These are phyloP conservation scores for Nemotelus pantherinus DNA, from an alignment of 2,888 invertebrate species.

Conservation along the genomic window DNA sequence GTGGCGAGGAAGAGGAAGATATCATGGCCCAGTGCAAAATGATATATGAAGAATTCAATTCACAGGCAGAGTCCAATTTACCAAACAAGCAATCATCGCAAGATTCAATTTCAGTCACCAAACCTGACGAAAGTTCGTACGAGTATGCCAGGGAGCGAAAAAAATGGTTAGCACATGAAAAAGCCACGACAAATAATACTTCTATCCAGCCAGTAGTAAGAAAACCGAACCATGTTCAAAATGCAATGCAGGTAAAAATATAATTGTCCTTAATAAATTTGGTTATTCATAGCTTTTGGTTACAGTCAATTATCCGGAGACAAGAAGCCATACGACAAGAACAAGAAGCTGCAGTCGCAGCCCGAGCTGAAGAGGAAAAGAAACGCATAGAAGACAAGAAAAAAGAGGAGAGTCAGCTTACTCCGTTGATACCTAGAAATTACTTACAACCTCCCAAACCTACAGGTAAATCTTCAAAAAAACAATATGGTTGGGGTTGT, in stretches of 20 bases:
- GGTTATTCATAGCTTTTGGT: neutral
- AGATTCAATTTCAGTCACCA: neutral
- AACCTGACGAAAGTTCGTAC: slow-evolving; percentile 51
- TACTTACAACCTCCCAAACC: slow-evolving; percentile 57
- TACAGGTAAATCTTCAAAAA: slow-evolving; percentile 31
- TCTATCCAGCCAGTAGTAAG: slow-evolving; percentile 64
- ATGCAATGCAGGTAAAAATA: slow-evolving; percentile 68
- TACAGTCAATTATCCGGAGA: slow-evolving; percentile 59
- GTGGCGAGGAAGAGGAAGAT: slow-evolving; percentile 74
- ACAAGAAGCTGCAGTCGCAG: slow-evolving; percentile 56
- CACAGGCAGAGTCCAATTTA: slow-evolving; percentile 25
- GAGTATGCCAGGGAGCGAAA: slow-evolving; percentile 51
- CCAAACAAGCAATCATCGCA: neutral
- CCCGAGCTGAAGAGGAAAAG: slow-evolving; percentile 56
- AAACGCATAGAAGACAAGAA: slow-evolving; percentile 57
- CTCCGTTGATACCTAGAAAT: slow-evolving; percentile 59
- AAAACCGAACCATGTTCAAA: slow-evolving; percentile 67
- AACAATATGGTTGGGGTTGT: too few species aligned
- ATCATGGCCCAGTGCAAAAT: slow-evolving; percentile 84
- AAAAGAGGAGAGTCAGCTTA: slow-evolving; percentile 56
- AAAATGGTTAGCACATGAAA: slow-evolving; percentile 70
- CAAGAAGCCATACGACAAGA: slow-evolving; percentile 59
- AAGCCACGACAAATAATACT: slow-evolving; percentile 65
- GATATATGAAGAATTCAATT: slow-evolving; percentile 83
- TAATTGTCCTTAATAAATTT: neutral